These are phyloP conservation scores for Anagrus nilaparvatae DNA, from an alignment of 1,140 invertebrate genomes.

Conservation along the genomic window DNA sequence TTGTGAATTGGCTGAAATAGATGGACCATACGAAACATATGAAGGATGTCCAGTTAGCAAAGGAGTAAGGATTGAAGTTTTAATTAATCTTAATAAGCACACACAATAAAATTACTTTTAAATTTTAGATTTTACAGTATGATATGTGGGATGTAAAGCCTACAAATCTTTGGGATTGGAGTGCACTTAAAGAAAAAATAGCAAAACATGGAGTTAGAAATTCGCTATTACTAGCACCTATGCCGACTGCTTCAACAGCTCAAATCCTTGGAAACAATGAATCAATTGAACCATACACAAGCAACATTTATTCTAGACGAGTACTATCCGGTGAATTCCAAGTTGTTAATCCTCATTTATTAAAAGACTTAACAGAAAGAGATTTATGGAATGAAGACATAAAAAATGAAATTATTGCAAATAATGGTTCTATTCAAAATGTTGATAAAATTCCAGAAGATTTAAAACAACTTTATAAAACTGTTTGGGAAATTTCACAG, in stretches of 20 bases:
- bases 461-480: constrained; percentile 89
- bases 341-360: constrained; percentile 93
- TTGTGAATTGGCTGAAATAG: constrained; percentile 83
- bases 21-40: constrained; percentile 87
- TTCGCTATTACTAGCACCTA: constrained; percentile 89
- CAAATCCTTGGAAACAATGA: constrained; percentile 99
- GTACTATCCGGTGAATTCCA: constrained; percentile 86
- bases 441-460: constrained; percentile 82
- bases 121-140: constrained; percentile 75
- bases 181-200: constrained; percentile 73
- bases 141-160: constrained; percentile 97
- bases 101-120: too few species aligned
- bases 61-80: constrained; percentile 50
- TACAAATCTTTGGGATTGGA: constrained; percentile 86
- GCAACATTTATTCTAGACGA: constrained; percentile 90
- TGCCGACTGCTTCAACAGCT: constrained; percentile 98
- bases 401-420: constrained; percentile 88
- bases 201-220: constrained; percentile 87
- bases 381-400: constrained; percentile 94
- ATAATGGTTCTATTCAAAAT: constrained; percentile 86
- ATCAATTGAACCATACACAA: constrained; percentile 96
- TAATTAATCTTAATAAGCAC: not conserved
- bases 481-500: constrained; percentile 97
- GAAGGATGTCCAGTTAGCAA: constrained; percentile 84
- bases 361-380: constrained; percentile 84